Percentiles rank a stretch among this genome's conserved stretches.
Evolutionary conservation across 2,113 vertebrate genomes (phyloP).

Genomic region (Epinephelus fuscoguttatus): DNA sequence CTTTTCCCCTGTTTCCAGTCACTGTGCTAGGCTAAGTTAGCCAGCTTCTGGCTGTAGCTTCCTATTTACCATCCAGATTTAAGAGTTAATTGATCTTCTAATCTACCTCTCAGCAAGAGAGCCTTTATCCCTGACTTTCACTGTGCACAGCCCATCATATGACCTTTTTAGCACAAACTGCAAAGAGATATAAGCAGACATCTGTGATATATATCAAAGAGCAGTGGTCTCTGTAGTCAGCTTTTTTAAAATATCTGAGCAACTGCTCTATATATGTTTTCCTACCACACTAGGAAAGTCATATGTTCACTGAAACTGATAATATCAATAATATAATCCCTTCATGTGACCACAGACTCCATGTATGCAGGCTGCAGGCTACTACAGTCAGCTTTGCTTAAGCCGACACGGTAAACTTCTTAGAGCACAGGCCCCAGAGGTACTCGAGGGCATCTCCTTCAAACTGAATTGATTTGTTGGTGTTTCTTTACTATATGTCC

Average conservation of each 20-base stretch:
- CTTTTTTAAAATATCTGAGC: not conserved
- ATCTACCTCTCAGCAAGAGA: not conserved
- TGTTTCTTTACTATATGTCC: not conserved
- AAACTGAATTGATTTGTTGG: not conserved
- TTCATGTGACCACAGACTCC: not conserved
- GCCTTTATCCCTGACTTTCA: not conserved
- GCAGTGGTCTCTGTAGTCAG: not conserved
- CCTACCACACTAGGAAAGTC: not conserved
- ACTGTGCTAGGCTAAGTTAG: not conserved
- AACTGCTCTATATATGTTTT: not conserved
- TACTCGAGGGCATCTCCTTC: not conserved
- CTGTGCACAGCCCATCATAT: not conserved
- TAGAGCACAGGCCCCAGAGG: not conserved
- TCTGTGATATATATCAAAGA: not conserved
- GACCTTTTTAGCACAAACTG: not conserved
- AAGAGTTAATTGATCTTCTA: not conserved
- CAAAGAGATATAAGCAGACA: too few relatives aligned
- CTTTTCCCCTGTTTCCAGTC: not conserved
- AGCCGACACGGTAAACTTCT: not conserved
- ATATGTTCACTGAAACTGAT: not conserved
- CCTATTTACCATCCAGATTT: not conserved
- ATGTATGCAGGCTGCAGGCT: not conserved
- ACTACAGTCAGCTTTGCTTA: not conserved
- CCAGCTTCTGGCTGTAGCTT: too few relatives aligned
- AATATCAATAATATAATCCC: not conserved